Evolutionary conservation across 2,113 vertebrate genomes (phyloP), one percentile per base, ranked within the genome.

Genomic region (Rynchops niger): DNA sequence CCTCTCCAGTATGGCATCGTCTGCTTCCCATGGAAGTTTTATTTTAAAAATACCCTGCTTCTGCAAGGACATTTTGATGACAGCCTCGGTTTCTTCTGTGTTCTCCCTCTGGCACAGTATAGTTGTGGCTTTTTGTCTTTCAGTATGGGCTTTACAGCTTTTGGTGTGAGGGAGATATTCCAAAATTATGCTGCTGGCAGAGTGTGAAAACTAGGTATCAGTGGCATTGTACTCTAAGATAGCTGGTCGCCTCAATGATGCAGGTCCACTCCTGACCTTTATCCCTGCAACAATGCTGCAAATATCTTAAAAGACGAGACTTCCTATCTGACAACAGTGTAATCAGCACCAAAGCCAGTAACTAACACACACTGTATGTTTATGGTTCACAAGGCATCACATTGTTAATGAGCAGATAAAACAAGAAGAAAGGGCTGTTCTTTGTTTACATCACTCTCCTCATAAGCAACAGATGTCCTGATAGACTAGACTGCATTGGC

Each of bases 391-490:
- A 96, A 97, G 93, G 91, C 91, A 95, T 94, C 95, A 92, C 89
- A 97, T 93, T 96, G 94, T 96, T 96, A 96, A 96, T 94, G 80
- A 95, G 90, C 83, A 96, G 94, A 96, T 96, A 95, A 93, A 96
- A 93, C 73, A 95, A 95, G 91, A 96, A 95, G 85, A 94, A 90
- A 90, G 91, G 43, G 65, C 70, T 96, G 95, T 97, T 97, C 96
- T 97, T 96, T 96, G 94, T 97, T 96, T 97, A 97, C 93, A 97
- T 85, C 92, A 89, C 82, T 95, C 94, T 72, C 55, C 77, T 97
- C 97, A 97, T 97, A 97, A 96, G 95, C 94, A 97, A 97, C 96
- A 98, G 96, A 97, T 98, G 97, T 98, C 96, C 86, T 96, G 93
- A 97, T 97, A 97, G 97, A 97, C 95, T 97, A 97, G 88, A 97